phyloP scores from a whole-genome alignment of 2,113 vertebrate species.

The Cyanoderma ruficeps region DNA sequence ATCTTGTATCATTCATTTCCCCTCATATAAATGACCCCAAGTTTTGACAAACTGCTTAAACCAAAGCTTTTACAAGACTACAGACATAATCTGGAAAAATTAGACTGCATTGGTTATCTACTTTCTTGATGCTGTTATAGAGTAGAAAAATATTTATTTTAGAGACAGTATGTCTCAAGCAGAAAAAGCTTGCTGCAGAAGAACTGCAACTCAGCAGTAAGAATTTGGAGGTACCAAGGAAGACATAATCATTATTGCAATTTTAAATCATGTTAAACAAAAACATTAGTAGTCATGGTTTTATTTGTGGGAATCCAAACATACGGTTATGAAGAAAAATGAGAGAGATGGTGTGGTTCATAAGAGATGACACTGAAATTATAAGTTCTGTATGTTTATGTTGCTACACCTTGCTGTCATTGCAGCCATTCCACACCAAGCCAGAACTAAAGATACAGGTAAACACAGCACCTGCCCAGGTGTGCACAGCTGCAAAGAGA shows the following conservation, averaged over 20 bases:
- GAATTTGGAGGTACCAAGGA: background rate
- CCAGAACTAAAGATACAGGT: background rate
- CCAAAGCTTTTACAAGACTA: background rate
- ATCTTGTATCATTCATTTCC: background rate
- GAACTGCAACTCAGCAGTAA: background rate
- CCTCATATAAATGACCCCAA: background rate
- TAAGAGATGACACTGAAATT: background rate
- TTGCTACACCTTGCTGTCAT: background rate
- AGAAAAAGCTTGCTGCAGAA: background rate
- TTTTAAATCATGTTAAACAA: conserved; percentile 33
- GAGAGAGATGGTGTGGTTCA: background rate
- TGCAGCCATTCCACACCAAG: rapidly evolving
- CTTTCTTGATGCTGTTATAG: background rate
- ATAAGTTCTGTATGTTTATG: background rate
- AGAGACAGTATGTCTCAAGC: background rate
- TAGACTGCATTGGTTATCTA: background rate
- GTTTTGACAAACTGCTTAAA: background rate
- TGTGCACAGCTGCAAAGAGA: background rate
- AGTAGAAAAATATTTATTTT: background rate
- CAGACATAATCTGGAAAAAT: background rate
- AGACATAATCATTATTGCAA: background rate
- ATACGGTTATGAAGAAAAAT: conserved; percentile 9
- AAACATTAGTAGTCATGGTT: conserved; percentile 11
- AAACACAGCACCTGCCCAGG: background rate
- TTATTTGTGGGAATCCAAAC: conserved; percentile 19